phyloP scores from a whole-genome alignment of 2,888 invertebrate genomes.

The Microplitis manilae region DNA sequence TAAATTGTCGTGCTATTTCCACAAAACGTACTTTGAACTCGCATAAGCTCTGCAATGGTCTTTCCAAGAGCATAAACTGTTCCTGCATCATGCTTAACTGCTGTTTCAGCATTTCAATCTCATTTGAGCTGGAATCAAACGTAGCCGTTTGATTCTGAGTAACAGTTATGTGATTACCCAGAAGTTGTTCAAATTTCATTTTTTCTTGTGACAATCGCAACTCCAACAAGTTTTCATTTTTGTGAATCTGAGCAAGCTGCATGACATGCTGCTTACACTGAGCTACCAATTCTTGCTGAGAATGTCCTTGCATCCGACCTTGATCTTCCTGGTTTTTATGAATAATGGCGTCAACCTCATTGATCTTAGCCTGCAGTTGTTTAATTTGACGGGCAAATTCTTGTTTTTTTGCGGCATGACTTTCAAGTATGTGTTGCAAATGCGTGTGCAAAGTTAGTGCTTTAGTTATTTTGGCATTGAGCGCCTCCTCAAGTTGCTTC shows the following conservation, averaged over 20 bases:
- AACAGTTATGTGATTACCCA: slow-evolving; percentile 60
- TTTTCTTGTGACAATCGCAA: slow-evolving; percentile 72
- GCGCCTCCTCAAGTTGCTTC: slow-evolving; percentile 76
- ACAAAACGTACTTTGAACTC: slow-evolving; percentile 75
- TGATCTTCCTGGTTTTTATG: slow-evolving; percentile 75
- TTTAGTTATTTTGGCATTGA: slow-evolving; percentile 75
- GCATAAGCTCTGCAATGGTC: slow-evolving; percentile 68
- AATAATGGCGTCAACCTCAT: slow-evolving; percentile 73
- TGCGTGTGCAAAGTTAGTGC: slow-evolving; percentile 77
- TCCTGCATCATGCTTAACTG: slow-evolving; percentile 65
- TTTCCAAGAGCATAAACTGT: slow-evolving; percentile 64
- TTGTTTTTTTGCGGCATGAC: slow-evolving; percentile 76
- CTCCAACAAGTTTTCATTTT: slow-evolving; percentile 70
- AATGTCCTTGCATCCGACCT: slow-evolving; percentile 68
- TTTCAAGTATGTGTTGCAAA: slow-evolving; percentile 76
- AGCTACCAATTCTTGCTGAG: slow-evolving; percentile 74
- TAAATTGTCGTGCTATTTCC: slow-evolving; percentile 74
- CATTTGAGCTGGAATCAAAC: slow-evolving; percentile 63
- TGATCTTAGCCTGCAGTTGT: slow-evolving; percentile 77
- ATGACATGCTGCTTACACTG: slow-evolving; percentile 79
- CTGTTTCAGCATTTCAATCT: slow-evolving; percentile 64
- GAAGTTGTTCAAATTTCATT: slow-evolving; percentile 72
- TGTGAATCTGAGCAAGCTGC: slow-evolving; percentile 77
- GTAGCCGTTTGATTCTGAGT: slow-evolving; percentile 65
- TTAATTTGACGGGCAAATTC: slow-evolving; percentile 77